phyloP scores from a whole-genome alignment of 2,888 invertebrate species.

The Spisula subtruncata region DNA sequence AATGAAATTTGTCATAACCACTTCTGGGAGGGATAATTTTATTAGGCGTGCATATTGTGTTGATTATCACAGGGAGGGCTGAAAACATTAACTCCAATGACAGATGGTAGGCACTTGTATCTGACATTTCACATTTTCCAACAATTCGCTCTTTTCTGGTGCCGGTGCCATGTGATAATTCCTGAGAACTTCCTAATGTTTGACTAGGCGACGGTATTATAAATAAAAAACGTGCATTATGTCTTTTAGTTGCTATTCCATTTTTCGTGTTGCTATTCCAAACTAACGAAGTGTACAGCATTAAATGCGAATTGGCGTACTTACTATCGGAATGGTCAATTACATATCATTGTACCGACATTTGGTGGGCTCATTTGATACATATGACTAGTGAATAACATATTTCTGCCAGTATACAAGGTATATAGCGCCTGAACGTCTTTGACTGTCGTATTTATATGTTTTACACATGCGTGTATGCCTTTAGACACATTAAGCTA shows the following conservation, averaged over 20 bases:
- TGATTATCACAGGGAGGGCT: neutral
- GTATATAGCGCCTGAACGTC: no score
- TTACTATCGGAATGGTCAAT: neutral
- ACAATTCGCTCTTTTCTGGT: neutral
- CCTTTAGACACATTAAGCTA: no score
- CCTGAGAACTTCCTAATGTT: neutral
- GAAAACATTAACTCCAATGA: neutral
- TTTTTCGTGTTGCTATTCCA: no score
- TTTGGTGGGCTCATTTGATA: neutral
- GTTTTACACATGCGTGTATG: no score
- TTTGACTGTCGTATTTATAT: no score
- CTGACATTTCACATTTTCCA: constrained; percentile 1
- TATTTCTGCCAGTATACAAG: no score
- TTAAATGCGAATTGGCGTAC: neutral
- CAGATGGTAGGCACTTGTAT: constrained; percentile 9
- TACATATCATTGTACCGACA: neutral
- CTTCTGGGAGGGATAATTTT: neutral
- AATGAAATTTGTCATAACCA: neutral
- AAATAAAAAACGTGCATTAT: neutral
- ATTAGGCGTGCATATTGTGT: neutral
- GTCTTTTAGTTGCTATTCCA: neutral
- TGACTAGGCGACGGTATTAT: neutral
- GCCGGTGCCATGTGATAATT: constrained; percentile 8
- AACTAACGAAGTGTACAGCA: neutral
- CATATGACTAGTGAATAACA: no score